Evolutionary conservation across 1,140 invertebrate species (phyloP).

Genomic region (Marisa cornuarietis): DNA sequence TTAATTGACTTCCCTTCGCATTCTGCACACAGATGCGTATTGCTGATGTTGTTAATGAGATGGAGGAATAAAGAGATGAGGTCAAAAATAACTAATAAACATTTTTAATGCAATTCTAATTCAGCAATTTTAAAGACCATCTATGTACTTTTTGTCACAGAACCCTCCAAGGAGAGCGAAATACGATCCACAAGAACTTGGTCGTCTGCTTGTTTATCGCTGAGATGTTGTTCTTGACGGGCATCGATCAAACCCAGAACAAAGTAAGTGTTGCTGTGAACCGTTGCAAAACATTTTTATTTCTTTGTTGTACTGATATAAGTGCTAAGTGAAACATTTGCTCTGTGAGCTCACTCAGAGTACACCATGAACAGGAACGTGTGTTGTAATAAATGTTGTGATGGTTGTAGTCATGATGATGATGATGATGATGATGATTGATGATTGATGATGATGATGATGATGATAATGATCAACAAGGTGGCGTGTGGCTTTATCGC

Average conservation of each 20-base stretch:
- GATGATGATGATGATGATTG: no score
- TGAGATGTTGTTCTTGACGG: conserved; percentile 90
- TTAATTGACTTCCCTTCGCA: no score
- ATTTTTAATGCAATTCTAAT: not conserved
- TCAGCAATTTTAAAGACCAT: not conserved
- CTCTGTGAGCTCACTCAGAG: no score
- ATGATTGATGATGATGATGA: no score
- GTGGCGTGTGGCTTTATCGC: conserved; percentile 89
- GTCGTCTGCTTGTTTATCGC: conserved; percentile 86
- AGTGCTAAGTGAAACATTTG: no score
- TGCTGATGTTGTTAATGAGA: not conserved
- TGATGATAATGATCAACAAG: conserved; percentile 25
- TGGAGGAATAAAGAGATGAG: no score
- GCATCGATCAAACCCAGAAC: conserved; percentile 72
- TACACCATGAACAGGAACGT: no score
- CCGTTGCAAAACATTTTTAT: not conserved
- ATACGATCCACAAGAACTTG: conserved; percentile 90
- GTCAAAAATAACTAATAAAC: no score
- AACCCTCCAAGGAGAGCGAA: conserved; percentile 73
- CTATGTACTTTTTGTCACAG: conserved; percentile 71
- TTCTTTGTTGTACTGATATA: not conserved
- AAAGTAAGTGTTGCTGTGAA: conserved; percentile 32
- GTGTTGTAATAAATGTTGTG: no score
- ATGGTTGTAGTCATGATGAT: no score
- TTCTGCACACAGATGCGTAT: not conserved